These are phyloP conservation scores for Thereva unica DNA, from an alignment of 2,888 invertebrate genomes.

Conservation along the genomic window DNA sequence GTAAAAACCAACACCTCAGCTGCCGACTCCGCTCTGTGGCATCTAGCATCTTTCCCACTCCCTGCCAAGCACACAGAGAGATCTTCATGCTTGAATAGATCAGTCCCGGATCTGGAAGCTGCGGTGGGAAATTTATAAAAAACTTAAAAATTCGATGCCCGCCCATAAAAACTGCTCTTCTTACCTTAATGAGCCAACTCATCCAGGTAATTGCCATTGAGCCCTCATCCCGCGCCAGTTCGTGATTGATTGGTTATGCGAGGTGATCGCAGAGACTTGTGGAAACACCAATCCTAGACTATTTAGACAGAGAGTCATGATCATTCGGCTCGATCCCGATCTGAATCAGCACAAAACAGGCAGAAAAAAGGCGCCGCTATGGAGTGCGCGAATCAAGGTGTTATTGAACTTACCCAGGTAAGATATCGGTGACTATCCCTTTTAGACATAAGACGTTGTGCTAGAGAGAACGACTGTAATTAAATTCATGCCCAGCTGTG, in stretches of 20 bases:
- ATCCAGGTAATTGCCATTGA: slow-evolving; percentile 30
- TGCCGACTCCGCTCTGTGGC: not conserved
- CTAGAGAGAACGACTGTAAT: slow-evolving; percentile 7
- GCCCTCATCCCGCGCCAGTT: slow-evolving; percentile 20
- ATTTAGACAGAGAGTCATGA: not conserved
- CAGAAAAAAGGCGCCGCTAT: slow-evolving; percentile 8
- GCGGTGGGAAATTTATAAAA: slow-evolving; percentile 11
- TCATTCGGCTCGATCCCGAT: slow-evolving; percentile 1
- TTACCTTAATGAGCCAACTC: slow-evolving; percentile 29
- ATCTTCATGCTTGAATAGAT: not conserved
- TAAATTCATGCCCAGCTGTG: slow-evolving; percentile 25
- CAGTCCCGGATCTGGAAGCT: not conserved
- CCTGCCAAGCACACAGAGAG: not conserved
- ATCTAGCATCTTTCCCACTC: slow-evolving; percentile 6
- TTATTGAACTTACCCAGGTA: slow-evolving; percentile 17
- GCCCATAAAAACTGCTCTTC: slow-evolving; percentile 23
- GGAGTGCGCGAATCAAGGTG: slow-evolving; percentile 3
- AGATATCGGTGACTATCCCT: slow-evolving; percentile 20
- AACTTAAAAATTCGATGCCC: not conserved
- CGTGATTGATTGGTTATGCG: slow-evolving; percentile 32
- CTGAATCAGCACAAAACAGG: slow-evolving; percentile 22
- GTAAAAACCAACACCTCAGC: slow-evolving; percentile 13
- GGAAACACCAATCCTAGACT: too few species aligned
- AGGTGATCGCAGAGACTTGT: not conserved
- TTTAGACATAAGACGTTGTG: slow-evolving; percentile 4